Evolutionary conservation across 2,888 invertebrate species (phyloP), one percentile per base, ranked within the genome.

Genomic region (Acrobasis consociella): DNA sequence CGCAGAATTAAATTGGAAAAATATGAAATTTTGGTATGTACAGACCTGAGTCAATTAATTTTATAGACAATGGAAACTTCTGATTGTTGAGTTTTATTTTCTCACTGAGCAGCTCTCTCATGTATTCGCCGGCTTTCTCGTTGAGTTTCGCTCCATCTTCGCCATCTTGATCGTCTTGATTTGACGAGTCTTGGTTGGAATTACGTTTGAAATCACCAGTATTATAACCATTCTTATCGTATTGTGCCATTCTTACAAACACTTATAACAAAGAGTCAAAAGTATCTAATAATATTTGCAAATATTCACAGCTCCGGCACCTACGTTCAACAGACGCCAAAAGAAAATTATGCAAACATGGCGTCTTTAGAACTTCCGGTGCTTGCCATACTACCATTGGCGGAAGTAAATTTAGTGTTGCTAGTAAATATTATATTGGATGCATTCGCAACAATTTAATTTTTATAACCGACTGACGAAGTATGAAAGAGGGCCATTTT

Each of bases 41-140:
- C 50, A 76, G 92, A 96, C 97, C 97, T 93, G 95, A 94, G 76
- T 96, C 96, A 72, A 97, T 93, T 51, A 97, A 93, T 69, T 95
- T 94, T 38, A 94, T 91, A 9, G 95, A 94, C 72, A 96, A 94
- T 16, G 96, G 95, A 83, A 94, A 95, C 79, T 95, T 96, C 59
- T 94, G 91, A 69, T 94, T 89, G 72, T 94, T 95, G 69, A 96
- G 89, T 70, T 94, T 94, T 64, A 94, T 93, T 82, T 96, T 96
- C 78, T 96, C 96, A 58, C 94, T 93, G 65, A 97, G 80, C 64
- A 97, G 91, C 78, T 96, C 96, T 22, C 95, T 93, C 79, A 97
- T 94, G 78, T 97, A 97, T 87, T 97, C 96, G 62, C 94, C 95
- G 81, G 96, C 95, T 89, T 96, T 96, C 81, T 95, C 95, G 70